Evolutionary conservation across 2,888 invertebrate genomes (phyloP), one percentile per base, ranked within the genome.

Genomic region (Dryococelus australis): DNA sequence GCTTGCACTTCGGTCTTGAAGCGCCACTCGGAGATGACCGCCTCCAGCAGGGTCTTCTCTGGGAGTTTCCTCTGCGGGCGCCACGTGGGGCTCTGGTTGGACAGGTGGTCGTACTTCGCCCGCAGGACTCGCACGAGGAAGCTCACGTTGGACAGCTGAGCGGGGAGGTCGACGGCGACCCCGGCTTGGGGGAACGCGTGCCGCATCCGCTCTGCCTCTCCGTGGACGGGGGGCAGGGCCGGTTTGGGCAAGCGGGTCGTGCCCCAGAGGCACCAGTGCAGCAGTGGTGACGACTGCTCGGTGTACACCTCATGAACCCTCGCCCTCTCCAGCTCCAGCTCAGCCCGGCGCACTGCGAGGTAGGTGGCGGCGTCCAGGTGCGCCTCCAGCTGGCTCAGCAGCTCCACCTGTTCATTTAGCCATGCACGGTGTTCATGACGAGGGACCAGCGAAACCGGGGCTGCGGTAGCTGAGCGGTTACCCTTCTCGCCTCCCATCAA

Each of bases 1-100:
- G 65, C 43, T 27, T 47, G 85, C 51, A n/a, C 85, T 10, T n/a
- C 85, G n/a, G 16, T n/a, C 85, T 83, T 83, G 35, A 20, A 28
- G 0, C 27, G 27, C 83, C 35, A 83, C 43, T 83, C 83, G 20
- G 83, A 35, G 35, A 83, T 3, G 4, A n/a, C 24, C 83, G 83
- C 83, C 83, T 28, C 43, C 35, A 43, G 43, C 9, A 83, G 83
- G 83, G 9, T 43, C 43, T 12, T 27, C 16, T 0, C 83, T 24
- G 28, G 28, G 16, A 27, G 26, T 13, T 20, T 4, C 24, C 27
- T 26, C 13, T 27, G 28, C 83, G 24, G 24, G 20, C 35, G 20
- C 83, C 83, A 83, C 83, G 83, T 83, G 16, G 35, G 20, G 83
- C 83, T 35, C 20, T 20, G 28, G 83, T 83, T 35, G 28, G 83